phyloP scores from a whole-genome alignment of 2,113 vertebrate species.

The Nothocercus nigrocapillus region DNA sequence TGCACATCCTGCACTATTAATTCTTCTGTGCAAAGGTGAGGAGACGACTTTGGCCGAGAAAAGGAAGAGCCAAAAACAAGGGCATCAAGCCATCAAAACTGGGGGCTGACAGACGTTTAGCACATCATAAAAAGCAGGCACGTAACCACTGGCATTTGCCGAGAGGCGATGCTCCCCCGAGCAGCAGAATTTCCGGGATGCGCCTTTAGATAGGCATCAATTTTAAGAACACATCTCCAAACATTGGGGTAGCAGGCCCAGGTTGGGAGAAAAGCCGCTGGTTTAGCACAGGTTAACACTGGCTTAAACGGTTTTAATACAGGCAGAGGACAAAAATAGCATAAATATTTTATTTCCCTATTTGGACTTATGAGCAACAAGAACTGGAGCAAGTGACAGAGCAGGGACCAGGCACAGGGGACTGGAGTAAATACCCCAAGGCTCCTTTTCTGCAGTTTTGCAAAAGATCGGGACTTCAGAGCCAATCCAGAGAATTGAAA shows the following conservation, averaged over 20 bases:
- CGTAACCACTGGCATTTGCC: accelerated
- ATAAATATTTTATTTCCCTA: not conserved
- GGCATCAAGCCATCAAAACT: not conserved
- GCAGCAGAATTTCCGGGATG: not conserved
- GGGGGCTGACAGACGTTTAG: not conserved
- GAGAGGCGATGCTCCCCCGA: accelerated
- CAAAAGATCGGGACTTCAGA: not conserved
- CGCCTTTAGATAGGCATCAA: not conserved
- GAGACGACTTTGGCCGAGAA: not conserved
- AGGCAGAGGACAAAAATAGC: not conserved
- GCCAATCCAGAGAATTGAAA: not conserved
- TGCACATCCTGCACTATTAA: not conserved
- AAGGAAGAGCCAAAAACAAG: not conserved
- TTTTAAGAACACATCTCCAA: not conserved
- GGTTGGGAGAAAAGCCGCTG: no score
- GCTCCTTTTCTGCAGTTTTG: not conserved
- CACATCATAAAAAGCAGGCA: not conserved
- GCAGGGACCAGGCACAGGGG: not conserved
- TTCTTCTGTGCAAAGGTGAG: not conserved
- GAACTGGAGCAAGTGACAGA: not conserved
- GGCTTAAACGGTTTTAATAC: not conserved
- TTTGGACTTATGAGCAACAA: not conserved
- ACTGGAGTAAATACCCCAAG: not conserved
- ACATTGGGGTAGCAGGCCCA: no score
- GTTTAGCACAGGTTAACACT: no score